Percentiles rank a stretch among this genome's conserved stretches.
Evolutionary conservation across 2,113 vertebrate genomes (phyloP).

Genomic region (Callithrix jacchus): DNA sequence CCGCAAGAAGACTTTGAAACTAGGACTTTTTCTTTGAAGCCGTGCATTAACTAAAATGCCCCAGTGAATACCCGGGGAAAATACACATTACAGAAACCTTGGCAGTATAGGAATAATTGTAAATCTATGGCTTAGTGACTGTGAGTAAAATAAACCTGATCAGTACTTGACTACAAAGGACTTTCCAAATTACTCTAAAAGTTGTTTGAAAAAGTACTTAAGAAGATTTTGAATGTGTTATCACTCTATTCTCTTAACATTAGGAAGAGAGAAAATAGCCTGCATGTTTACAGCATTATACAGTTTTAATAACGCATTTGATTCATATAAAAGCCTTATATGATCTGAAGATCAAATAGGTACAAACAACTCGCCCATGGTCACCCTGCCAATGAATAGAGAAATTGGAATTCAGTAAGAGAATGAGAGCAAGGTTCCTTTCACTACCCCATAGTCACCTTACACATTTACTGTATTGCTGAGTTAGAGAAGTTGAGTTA

Average conservation of each 20-base stretch:
- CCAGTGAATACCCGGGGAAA: conserved; percentile 42
- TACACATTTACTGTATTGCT: not conserved
- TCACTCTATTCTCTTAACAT: not conserved
- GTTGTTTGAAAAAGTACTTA: not conserved
- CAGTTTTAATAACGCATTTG: not conserved
- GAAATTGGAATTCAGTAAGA: not conserved
- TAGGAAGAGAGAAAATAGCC: not conserved
- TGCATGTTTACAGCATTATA: not conserved
- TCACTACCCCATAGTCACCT: no score
- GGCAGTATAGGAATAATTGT: not conserved
- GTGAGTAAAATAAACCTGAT: not conserved
- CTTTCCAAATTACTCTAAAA: not conserved
- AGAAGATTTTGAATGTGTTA: not conserved
- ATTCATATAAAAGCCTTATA: not conserved
- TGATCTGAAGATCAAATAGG: not conserved
- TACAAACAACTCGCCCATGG: not conserved
- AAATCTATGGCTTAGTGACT: conserved; percentile 7
- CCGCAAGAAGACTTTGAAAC: conserved; percentile 71
- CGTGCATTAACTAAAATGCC: conserved; percentile 39
- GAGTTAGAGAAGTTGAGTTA: not conserved
- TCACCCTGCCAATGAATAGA: not conserved
- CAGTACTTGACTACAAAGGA: not conserved
- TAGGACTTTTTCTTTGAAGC: conserved; percentile 67
- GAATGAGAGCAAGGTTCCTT: not conserved
- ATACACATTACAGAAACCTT: not conserved